Conservation (phyloP, 2,888 invertebrate genomes). For the Melieria crassipennis region DNA sequence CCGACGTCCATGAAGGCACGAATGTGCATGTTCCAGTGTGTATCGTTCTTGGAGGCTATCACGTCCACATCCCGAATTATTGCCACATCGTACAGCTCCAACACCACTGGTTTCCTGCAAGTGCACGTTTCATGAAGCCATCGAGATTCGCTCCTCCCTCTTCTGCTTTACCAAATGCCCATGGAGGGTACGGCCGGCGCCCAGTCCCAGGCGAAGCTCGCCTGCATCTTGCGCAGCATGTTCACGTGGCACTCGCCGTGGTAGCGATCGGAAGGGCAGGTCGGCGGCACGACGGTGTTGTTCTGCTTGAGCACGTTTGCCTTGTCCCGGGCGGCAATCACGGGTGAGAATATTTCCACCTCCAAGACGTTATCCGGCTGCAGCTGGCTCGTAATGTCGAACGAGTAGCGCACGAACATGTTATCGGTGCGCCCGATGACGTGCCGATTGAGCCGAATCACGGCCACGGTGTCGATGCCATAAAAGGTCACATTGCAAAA, state of each 20-base stretch:
- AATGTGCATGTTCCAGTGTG: conserved; percentile 66
- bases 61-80: conserved; percentile 72
- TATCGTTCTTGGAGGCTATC: conserved; percentile 49
- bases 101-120: conserved; percentile 72
- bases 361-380: conserved; percentile 70
- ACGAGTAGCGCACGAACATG: conserved; percentile 86
- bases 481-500: conserved; percentile 74
- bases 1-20: conserved; percentile 65
- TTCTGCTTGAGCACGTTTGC: conserved; percentile 46
- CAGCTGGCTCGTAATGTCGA: conserved; percentile 71
- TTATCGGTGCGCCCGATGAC: conserved; percentile 77
- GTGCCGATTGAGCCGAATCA: conserved; percentile 76
- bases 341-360: conserved; percentile 75
- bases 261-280: conserved; percentile 79
- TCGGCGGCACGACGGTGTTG: conserved; percentile 71
- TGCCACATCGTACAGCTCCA: conserved; percentile 74
- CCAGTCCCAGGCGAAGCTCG: conserved; percentile 98
- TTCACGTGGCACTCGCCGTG: conserved; percentile 95
- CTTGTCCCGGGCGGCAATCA: conserved; percentile 70
- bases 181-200: conserved; percentile 94
- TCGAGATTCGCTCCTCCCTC: background rate
- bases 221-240: conserved; percentile 91
- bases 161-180: conserved; percentile 83
- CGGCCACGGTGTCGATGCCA: conserved; percentile 87
- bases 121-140: background rate